phyloP scores from a whole-genome alignment of 2,113 vertebrate genomes.

The Nothocercus julius region DNA sequence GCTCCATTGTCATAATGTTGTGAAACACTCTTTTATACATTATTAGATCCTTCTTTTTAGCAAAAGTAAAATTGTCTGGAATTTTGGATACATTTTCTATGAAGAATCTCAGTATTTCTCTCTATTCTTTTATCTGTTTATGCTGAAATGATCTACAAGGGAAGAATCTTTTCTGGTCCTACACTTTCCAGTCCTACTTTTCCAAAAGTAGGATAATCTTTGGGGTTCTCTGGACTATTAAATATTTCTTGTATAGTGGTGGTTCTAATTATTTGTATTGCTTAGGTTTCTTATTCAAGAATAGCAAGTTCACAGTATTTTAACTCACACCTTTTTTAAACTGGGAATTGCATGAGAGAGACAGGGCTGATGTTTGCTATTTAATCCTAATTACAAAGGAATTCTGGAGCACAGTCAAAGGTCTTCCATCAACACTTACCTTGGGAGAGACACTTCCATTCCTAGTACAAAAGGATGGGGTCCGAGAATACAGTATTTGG shows the following conservation, averaged over 20 bases:
- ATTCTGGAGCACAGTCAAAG: constrained; percentile 2
- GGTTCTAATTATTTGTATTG: background rate
- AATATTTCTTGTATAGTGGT: background rate
- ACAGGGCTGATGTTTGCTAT: constrained; percentile 40
- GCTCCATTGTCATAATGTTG: background rate
- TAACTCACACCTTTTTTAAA: constrained; percentile 4
- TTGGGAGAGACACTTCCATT: constrained; percentile 33
- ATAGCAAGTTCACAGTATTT: background rate
- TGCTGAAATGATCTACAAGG: background rate
- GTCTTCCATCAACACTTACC: constrained; percentile 20
- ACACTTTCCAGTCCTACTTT: background rate
- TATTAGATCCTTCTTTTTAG: background rate
- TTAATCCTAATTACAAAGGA: constrained; percentile 40
- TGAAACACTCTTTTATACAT: background rate
- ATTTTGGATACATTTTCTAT: background rate
- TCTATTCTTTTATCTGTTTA: background rate
- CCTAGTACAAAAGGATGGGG: background rate
- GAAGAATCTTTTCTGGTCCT: background rate
- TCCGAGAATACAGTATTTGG: background rate
- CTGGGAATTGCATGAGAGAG: constrained; percentile 1
- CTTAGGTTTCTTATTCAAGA: background rate
- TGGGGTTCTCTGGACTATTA: background rate
- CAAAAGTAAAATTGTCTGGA: background rate
- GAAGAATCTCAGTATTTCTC: background rate
- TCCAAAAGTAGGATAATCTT: background rate